Conservation (phyloP, 2,797 vertebrate species). For the Scolopax rusticola region DNA sequence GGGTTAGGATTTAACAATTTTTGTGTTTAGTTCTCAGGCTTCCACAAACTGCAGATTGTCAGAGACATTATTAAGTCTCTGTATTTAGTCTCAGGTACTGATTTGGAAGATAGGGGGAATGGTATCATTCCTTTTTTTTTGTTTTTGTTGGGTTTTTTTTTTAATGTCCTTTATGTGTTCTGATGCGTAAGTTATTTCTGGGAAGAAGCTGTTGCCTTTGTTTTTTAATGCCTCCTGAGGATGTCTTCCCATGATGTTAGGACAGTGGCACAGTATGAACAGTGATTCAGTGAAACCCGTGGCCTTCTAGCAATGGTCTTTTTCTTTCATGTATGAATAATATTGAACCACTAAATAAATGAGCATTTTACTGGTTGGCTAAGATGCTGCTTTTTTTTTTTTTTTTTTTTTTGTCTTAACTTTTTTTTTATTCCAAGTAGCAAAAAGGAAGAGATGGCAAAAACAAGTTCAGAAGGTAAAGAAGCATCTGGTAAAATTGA, state of each 20-base stretch:
- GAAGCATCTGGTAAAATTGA: background rate
- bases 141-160: background rate
- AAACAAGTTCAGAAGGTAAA: background rate
- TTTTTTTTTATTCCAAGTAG: slow-evolving; percentile 42
- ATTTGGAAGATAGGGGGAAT: background rate
- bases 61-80: background rate
- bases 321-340: background rate
- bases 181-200: background rate
- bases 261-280: background rate
- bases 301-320: background rate
- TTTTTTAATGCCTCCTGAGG: background rate
- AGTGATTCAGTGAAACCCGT: background rate
- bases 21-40: background rate
- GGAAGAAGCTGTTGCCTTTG: background rate
- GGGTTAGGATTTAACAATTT: background rate
- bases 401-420: background rate
- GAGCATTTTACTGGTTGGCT: background rate
- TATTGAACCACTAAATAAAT: background rate
- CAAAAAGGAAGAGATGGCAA: slow-evolving; percentile 24
- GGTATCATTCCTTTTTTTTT: fast-evolving
- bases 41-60: background rate
- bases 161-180: background rate
- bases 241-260: background rate
- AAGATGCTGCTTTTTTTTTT: background rate
- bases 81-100: background rate